Conservation (phyloP, 2,888 invertebrate genomes). For the Tetranychus piercei region DNA sequence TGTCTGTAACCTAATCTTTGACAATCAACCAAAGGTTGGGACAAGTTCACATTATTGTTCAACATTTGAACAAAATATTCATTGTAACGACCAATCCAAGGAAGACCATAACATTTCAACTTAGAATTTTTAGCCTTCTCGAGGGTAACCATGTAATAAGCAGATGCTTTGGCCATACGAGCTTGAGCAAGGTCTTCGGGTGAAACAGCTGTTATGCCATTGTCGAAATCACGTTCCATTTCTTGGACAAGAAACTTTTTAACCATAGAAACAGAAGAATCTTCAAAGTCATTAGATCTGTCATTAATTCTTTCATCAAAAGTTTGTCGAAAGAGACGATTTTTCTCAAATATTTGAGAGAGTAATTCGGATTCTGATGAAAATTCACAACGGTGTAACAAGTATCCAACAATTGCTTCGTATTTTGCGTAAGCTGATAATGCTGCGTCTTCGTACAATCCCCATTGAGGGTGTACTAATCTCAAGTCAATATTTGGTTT, state of each 20-base stretch:
- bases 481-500: background rate
- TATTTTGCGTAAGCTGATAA: background rate
- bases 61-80: background rate
- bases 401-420: background rate
- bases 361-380: background rate
- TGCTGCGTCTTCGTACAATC: background rate
- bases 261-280: constrained; percentile 12
- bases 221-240: background rate
- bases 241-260: constrained; percentile 4
- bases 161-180: constrained; percentile 17
- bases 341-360: background rate
- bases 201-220: background rate
- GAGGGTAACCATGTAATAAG: constrained; percentile 23
- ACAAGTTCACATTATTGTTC: background rate
- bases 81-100: constrained; percentile 19
- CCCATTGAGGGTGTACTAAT: background rate
- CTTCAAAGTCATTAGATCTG: background rate
- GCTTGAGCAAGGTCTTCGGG: background rate
- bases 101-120: constrained; percentile 19
- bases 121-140: constrained; percentile 2
- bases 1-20: background rate
- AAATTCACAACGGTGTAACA: background rate
- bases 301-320: too few relatives aligned
- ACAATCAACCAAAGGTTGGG: background rate
- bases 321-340: background rate